phyloP scores from a whole-genome alignment of 1,140 invertebrate genomes.

The Frieseomelitta varia region DNA sequence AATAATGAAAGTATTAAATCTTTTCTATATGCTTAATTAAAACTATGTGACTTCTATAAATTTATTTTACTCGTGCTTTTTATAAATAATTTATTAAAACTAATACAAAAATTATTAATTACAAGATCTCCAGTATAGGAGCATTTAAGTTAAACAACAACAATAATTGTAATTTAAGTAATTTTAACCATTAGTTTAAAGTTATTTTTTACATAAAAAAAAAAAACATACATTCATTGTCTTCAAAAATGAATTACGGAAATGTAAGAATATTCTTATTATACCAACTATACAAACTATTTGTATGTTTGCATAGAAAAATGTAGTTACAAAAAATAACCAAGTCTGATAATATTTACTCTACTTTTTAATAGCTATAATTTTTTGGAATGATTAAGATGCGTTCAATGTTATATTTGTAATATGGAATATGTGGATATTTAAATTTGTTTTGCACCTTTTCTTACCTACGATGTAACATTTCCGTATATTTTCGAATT shows the following conservation, averaged over 20 bases:
- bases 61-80: conserved; percentile 28
- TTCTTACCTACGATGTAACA: not conserved
- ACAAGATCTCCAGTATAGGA: not conserved
- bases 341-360: conserved; percentile 9
- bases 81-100: conserved; percentile 38
- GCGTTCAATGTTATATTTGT: too few species aligned
- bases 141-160: conserved; percentile 2
- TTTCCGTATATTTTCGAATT: not conserved
- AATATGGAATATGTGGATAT: not conserved
- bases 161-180: conserved; percentile 24
- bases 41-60: conserved; percentile 20
- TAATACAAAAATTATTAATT: conserved; percentile 30
- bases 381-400: not conserved
- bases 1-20: conserved; percentile 36
- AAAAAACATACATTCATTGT: conserved; percentile 15
- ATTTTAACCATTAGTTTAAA: conserved; percentile 28
- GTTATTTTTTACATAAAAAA: conserved; percentile 6
- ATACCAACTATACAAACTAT: not conserved
- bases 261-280: not conserved
- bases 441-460: not conserved
- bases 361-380: not conserved
- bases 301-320: conserved; percentile 13
- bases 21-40: conserved; percentile 39
- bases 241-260: not conserved
- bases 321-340: conserved; percentile 1